A percentile compares a stretch with the other conserved stretches of the same genome.
These are phyloP conservation scores for Samia ricini DNA, from an alignment of 1,140 invertebrate species.

Conservation along the genomic window DNA sequence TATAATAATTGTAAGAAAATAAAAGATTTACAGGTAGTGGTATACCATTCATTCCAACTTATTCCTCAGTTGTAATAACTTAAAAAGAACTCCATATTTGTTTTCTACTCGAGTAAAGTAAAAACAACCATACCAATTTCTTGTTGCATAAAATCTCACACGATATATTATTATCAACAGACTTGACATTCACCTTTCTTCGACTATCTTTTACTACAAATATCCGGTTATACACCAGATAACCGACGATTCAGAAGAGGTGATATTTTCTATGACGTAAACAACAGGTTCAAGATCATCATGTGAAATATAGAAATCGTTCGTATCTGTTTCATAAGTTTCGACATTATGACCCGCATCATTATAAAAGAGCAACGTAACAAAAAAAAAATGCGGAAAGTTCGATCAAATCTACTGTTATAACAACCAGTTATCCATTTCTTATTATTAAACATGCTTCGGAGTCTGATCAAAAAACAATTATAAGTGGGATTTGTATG, in stretches of 20 bases:
- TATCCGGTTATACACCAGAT: conserved; percentile 56
- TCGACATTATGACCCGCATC: conserved; percentile 44
- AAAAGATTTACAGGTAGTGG: too few species aligned
- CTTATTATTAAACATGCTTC: neutral
- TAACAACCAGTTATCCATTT: neutral
- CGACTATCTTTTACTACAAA: conserved; percentile 34
- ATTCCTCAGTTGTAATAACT: too few species aligned
- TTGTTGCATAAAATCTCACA: neutral
- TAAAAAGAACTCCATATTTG: too few species aligned
- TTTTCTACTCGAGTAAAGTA: too few species aligned
- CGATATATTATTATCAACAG: neutral
- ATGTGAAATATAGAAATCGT: conserved; percentile 52
- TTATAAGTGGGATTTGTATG: neutral
- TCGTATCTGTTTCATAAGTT: conserved; percentile 30
- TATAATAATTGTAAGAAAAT: too few species aligned
- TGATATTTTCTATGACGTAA: neutral
- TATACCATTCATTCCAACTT: too few species aligned
- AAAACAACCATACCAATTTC: neutral
- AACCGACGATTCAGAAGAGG: conserved; percentile 23
- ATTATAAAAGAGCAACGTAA: conserved; percentile 23
- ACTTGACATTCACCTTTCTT: conserved; percentile 66
- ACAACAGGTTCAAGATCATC: conserved; percentile 54
- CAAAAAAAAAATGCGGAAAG: conserved; percentile 30
- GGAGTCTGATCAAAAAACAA: neutral
- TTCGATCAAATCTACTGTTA: conserved; percentile 8